Percentiles rank a stretch among this genome's conserved stretches.
phyloP scores from a whole-genome alignment of 1,140 invertebrate species.

The Hycleus cichorii region DNA sequence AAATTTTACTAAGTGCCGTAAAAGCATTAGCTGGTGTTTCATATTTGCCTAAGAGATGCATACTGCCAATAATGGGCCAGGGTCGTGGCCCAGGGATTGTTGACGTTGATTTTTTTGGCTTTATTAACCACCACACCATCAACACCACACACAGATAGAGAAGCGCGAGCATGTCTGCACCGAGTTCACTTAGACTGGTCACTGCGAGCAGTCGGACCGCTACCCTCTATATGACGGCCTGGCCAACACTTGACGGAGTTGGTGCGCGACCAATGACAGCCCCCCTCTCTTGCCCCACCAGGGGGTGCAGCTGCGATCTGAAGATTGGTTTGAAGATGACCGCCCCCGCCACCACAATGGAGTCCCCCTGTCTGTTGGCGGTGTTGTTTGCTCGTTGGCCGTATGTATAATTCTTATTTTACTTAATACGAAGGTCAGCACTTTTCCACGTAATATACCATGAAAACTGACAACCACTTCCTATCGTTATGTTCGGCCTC shows the following conservation, averaged over 20 bases:
- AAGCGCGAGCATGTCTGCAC: slow-evolving; percentile 34
- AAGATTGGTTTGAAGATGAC: slow-evolving; percentile 27
- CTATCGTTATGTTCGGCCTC: neutral
- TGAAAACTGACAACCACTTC: slow-evolving; percentile 27
- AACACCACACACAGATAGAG: slow-evolving; percentile 31
- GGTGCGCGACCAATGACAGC: slow-evolving; percentile 29
- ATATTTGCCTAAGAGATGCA: slow-evolving; percentile 57
- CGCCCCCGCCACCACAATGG: slow-evolving; percentile 25
- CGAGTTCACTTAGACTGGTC: slow-evolving; percentile 28
- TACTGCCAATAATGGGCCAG: slow-evolving; percentile 63
- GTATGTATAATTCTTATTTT: slow-evolving; percentile 2
- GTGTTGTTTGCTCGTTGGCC: neutral
- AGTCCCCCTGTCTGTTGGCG: slow-evolving; percentile 10
- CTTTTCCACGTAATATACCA: slow-evolving; percentile 8
- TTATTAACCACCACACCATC: slow-evolving; percentile 28
- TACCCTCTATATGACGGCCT: slow-evolving; percentile 39
- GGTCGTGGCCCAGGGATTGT: slow-evolving; percentile 54
- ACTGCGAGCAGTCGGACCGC: slow-evolving; percentile 34
- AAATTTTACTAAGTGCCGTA: slow-evolving; percentile 56
- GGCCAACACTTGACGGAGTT: slow-evolving; percentile 25
- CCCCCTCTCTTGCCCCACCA: slow-evolving; percentile 29
- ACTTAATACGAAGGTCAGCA: slow-evolving; percentile 17
- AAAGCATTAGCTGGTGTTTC: slow-evolving; percentile 67
- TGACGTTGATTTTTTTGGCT: slow-evolving; percentile 24
- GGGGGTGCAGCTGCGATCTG: slow-evolving; percentile 25